Evolutionary conservation across 2,888 invertebrate species (phyloP).

Genomic region (Pegoplata infirma): DNA sequence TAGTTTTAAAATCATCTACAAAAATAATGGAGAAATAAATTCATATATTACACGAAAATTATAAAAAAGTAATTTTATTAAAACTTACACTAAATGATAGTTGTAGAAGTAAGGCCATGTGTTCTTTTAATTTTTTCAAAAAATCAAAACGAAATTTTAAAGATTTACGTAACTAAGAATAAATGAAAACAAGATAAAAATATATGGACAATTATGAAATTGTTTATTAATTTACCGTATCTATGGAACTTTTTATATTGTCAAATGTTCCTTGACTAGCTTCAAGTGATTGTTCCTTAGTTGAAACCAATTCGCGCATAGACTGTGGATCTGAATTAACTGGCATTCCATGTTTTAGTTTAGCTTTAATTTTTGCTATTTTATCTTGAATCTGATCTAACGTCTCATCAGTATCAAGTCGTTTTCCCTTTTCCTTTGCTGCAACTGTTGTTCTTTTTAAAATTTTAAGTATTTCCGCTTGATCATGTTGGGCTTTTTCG

Average conservation of each 20-base stretch:
- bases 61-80: background rate
- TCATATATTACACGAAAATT: background rate
- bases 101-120: conserved; percentile 79
- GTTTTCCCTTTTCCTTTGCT: conserved; percentile 72
- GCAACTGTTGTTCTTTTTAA: conserved; percentile 54
- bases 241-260: conserved; percentile 75
- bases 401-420: conserved; percentile 72
- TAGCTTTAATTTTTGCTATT: conserved; percentile 72
- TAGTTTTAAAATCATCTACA: conserved; percentile 69
- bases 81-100: conserved; percentile 74
- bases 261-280: conserved; percentile 57
- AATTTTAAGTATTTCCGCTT: conserved; percentile 49
- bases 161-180: conserved; percentile 74
- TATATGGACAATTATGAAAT: background rate
- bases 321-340: conserved; percentile 69
- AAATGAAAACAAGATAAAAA: background rate
- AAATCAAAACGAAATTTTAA: conserved; percentile 77
- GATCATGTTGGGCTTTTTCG: conserved; percentile 53
- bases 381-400: conserved; percentile 76
- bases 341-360: conserved; percentile 70
- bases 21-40: background rate
- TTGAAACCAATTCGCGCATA: conserved; percentile 76
- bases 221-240: conserved; percentile 72
- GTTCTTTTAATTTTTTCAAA: conserved; percentile 77
- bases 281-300: conserved; percentile 74